Conservation (phyloP, 2,888 invertebrate genomes). For the Amphipoea oculea region DNA sequence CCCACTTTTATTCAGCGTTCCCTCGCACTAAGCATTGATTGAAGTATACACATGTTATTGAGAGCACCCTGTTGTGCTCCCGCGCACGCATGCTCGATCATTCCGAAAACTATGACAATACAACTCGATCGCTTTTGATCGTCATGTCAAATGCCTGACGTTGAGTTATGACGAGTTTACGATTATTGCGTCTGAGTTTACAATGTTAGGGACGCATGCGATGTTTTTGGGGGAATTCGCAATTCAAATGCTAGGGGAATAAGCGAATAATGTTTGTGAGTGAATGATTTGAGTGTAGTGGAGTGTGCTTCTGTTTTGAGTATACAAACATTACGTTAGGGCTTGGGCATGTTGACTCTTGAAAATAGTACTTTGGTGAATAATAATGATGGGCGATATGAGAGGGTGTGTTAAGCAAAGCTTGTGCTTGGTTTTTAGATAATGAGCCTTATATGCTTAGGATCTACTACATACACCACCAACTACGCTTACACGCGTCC, state of each 20-base stretch:
- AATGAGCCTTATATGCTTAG: neutral
- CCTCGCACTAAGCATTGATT: slow-evolving; percentile 49
- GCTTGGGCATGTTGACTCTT: slow-evolving; percentile 20
- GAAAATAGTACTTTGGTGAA: slow-evolving; percentile 1
- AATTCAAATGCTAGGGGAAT: slow-evolving; percentile 23
- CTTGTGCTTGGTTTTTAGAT: neutral
- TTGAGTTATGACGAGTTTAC: slow-evolving; percentile 56
- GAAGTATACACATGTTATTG: slow-evolving; percentile 60
- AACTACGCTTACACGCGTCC: neutral
- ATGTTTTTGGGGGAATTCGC: slow-evolving; percentile 25
- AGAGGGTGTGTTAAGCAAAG: neutral
- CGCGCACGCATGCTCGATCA: slow-evolving; percentile 46
- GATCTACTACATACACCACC: neutral
- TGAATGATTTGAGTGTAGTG: slow-evolving; percentile 30
- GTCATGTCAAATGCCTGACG: slow-evolving; percentile 41
- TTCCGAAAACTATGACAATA: slow-evolving; percentile 48
- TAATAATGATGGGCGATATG: neutral
- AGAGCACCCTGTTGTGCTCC: slow-evolving; percentile 53
- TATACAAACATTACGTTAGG: slow-evolving; percentile 40
- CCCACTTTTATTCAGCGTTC: slow-evolving; percentile 24
- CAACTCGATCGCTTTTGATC: slow-evolving; percentile 40
- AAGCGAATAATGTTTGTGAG: slow-evolving; percentile 22
- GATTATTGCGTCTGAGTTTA: slow-evolving; percentile 38
- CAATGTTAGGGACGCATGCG: slow-evolving; percentile 25
- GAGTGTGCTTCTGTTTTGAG: slow-evolving; percentile 28